A percentile compares a stretch with the other conserved stretches of the same genome.
Evolutionary conservation across 2,113 vertebrate genomes (phyloP).

Genomic region (Actenoides hombroni): DNA sequence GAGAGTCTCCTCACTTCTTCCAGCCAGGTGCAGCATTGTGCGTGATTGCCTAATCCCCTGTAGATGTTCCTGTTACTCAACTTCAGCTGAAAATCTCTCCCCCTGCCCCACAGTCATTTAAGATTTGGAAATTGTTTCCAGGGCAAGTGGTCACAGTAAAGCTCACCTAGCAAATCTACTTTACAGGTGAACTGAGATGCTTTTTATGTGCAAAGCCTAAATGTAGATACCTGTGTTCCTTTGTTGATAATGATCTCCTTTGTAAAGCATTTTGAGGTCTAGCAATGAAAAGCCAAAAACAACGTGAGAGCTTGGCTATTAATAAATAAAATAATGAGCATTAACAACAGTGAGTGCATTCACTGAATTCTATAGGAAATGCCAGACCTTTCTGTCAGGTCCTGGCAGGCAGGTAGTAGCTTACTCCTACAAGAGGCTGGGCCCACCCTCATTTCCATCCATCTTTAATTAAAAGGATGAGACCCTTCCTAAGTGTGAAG

Average conservation of each 20-base stretch:
- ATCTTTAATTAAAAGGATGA: not conserved
- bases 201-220: not conserved
- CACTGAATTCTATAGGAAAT: not conserved
- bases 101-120: accelerated
- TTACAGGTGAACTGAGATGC: not conserved
- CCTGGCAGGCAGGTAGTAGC: not conserved
- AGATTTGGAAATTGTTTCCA: not conserved
- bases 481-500: not conserved
- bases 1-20: not conserved
- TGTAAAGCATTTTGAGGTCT: not conserved
- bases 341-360: not conserved
- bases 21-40: not conserved
- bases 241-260: constrained; percentile 12
- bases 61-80: not conserved
- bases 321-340: not conserved
- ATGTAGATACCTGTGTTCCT: not conserved
- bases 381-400: not conserved
- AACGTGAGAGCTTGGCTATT: not conserved
- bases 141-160: not conserved
- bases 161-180: not conserved
- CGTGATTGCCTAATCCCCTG: not conserved
- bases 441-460: not conserved
- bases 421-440: not conserved
- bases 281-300: not conserved
- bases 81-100: not conserved